These are phyloP conservation scores for Lutjanus argentimaculatus DNA, from an alignment of 2,797 vertebrate genomes.

Conservation along the genomic window DNA sequence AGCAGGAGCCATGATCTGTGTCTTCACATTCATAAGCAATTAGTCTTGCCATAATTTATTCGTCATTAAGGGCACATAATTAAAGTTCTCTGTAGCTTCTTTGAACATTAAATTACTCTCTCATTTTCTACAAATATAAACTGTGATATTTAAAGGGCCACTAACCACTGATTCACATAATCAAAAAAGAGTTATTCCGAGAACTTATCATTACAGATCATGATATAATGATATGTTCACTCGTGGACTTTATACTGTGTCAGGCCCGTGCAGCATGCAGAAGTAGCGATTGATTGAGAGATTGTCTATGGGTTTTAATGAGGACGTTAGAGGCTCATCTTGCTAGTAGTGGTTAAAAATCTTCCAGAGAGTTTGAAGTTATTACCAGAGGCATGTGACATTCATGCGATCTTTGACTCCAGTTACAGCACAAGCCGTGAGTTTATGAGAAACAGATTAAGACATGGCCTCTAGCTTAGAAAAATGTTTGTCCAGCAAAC, in stretches of 20 bases:
- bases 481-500: constrained; percentile 13
- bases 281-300: constrained; percentile 77
- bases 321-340: constrained; percentile 67
- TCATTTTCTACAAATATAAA: constrained; percentile 85
- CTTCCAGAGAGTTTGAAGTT: constrained; percentile 51
- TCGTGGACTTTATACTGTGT: constrained; percentile 79
- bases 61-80: constrained; percentile 86
- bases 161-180: constrained; percentile 82
- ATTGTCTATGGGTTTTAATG: constrained; percentile 74
- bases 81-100: constrained; percentile 87
- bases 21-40: constrained; percentile 88
- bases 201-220: constrained; percentile 85
- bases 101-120: constrained; percentile 87
- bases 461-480: not conserved
- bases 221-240: constrained; percentile 83
- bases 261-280: constrained; percentile 64
- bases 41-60: constrained; percentile 87
- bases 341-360: constrained; percentile 65
- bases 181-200: constrained; percentile 83
- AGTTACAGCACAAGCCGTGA: too few species aligned
- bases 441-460: constrained; percentile 25
- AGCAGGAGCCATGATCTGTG: constrained; percentile 83
- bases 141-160: constrained; percentile 85
- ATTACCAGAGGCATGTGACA: constrained; percentile 48
- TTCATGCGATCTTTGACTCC: constrained; percentile 6